These are phyloP conservation scores for Notolepis coatsorum DNA, from an alignment of 2,797 vertebrate genomes.

Conservation along the genomic window DNA sequence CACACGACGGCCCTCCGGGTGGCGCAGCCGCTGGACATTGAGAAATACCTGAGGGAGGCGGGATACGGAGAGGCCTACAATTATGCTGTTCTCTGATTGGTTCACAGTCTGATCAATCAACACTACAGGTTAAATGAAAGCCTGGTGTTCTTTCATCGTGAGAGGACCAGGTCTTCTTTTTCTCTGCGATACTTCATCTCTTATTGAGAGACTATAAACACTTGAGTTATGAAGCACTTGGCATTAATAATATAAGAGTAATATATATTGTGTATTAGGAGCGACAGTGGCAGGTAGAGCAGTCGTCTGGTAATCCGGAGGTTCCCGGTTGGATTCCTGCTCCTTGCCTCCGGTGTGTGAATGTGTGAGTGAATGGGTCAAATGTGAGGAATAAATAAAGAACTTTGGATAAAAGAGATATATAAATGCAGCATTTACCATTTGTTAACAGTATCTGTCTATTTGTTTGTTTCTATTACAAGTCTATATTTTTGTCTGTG, in stretches of 20 bases:
- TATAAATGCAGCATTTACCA: constrained; percentile 19
- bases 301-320: too few relatives aligned
- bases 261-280: constrained; percentile 44
- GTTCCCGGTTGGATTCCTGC: too few relatives aligned
- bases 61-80: constrained; percentile 77
- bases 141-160: too few relatives aligned
- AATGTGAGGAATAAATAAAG: too few relatives aligned
- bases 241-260: constrained; percentile 27
- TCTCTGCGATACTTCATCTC: neutral
- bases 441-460: constrained; percentile 57
- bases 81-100: constrained; percentile 84
- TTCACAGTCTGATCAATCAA: neutral
- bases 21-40: constrained; percentile 80
- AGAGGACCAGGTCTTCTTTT: too few relatives aligned
- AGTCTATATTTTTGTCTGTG: too few relatives aligned
- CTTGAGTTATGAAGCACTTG: neutral
- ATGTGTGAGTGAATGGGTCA: too few relatives aligned
- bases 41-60: constrained; percentile 85
- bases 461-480: too few relatives aligned
- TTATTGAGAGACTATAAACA: neutral
- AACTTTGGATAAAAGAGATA: too few relatives aligned
- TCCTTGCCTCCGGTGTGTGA: too few relatives aligned
- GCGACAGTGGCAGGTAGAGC: too few relatives aligned
- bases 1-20: constrained; percentile 80
- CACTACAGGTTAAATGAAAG: too few relatives aligned